These are phyloP conservation scores for Ephydatia muelleri DNA, from an alignment of 37 sponge, comb jelly and placozoan species.

Conservation along the genomic window DNA sequence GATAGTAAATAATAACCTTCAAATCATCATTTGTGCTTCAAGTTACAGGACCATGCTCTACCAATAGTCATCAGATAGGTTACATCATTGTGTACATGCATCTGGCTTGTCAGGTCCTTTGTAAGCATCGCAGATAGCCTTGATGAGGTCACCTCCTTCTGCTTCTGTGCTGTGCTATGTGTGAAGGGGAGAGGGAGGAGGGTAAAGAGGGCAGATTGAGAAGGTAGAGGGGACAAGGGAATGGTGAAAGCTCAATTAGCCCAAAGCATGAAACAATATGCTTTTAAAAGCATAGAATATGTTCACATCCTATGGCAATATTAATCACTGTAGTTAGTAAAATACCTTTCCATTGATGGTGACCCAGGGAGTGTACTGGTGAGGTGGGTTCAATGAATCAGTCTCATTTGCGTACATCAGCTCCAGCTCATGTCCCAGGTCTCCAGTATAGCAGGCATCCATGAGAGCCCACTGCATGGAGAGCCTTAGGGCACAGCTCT, in stretches of 20 bases:
- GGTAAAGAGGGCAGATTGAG: too few species aligned
- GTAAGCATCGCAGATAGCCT: slow-evolving; percentile 71
- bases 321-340: not conserved
- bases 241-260: not conserved
- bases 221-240: not conserved
- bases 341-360: slow-evolving; percentile 84
- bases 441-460: slow-evolving; percentile 37
- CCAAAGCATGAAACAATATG: too few species aligned
- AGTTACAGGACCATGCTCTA: too few species aligned
- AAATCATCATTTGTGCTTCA: too few species aligned
- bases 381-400: slow-evolving; percentile 71
- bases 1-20: too few species aligned
- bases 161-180: slow-evolving; percentile 68
- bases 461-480: slow-evolving; percentile 65
- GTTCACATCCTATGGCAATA: not conserved
- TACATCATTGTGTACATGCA: slow-evolving; percentile 37
- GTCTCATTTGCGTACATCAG: slow-evolving; percentile 60
- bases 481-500: slow-evolving; percentile 51
- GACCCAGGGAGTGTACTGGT: slow-evolving; percentile 86
- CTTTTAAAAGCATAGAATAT: not conserved
- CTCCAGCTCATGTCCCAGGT: slow-evolving; percentile 71
- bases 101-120: slow-evolving; percentile 59
- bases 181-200: too few species aligned
- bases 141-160: slow-evolving; percentile 49
- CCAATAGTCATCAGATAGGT: too few species aligned